Conservation (phyloP, 1,140 invertebrate species). For the Drosophila kurseongensis region DNA sequence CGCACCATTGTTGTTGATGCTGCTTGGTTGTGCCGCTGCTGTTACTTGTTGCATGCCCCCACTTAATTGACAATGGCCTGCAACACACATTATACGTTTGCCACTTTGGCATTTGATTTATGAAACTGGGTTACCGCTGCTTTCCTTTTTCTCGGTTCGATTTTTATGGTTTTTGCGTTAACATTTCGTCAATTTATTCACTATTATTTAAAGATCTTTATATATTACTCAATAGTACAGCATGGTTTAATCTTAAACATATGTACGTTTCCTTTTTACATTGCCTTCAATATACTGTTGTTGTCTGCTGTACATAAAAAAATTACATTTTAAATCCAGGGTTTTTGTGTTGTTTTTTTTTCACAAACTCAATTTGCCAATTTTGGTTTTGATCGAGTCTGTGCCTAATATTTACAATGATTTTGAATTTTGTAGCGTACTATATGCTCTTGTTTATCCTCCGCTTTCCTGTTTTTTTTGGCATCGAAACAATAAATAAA, state of each 20-base stretch:
- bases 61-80: conserved; percentile 60
- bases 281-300: conserved; percentile 27
- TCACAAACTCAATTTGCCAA: conserved; percentile 19
- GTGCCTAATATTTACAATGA: conserved; percentile 44
- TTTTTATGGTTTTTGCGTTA: conserved; percentile 38
- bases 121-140: conserved; percentile 55
- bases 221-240: conserved; percentile 71
- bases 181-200: conserved; percentile 74
- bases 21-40: conserved; percentile 30
- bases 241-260: conserved; percentile 50
- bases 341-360: conserved; percentile 8
- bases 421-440: conserved; percentile 39
- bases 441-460: conserved; percentile 8
- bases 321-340: conserved; percentile 44
- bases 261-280: conserved; percentile 20
- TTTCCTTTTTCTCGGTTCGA: conserved; percentile 47
- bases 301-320: conserved; percentile 45
- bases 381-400: conserved; percentile 3
- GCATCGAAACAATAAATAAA: conserved; percentile 56
- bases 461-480: conserved; percentile 37
- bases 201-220: conserved; percentile 61
- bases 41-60: conserved; percentile 73
- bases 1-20: conserved; percentile 74
- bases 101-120: conserved; percentile 55
- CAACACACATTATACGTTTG: conserved; percentile 27